phyloP scores from a whole-genome alignment of 2,797 vertebrate species.

The Tiaroga cobitis region DNA sequence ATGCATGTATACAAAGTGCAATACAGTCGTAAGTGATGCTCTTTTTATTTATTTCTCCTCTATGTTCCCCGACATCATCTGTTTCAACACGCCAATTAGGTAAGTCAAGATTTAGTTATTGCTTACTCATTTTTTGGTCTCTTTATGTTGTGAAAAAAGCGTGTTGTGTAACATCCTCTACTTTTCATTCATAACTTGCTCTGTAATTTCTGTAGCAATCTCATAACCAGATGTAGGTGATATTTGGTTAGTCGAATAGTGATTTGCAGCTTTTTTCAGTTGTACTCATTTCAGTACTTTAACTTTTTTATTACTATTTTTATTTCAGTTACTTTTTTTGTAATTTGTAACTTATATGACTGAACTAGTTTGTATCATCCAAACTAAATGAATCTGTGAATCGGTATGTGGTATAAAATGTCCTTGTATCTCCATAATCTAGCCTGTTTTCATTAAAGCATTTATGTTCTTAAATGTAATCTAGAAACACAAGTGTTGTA shows the following conservation, averaged over 20 bases:
- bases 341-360: neutral
- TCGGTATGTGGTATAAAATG: neutral
- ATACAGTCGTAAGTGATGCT: constrained; percentile 2
- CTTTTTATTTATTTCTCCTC: constrained; percentile 36
- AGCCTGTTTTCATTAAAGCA: neutral
- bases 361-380: neutral
- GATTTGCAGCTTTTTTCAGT: neutral
- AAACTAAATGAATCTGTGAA: neutral
- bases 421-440: neutral
- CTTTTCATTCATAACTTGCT: neutral
- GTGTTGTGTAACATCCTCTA: neutral
- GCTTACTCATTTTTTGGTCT: neutral
- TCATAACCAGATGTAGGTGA: neutral
- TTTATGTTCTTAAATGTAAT: neutral
- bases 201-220: neutral
- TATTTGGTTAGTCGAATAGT: neutral
- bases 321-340: no score
- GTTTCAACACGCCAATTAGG: constrained; percentile 62
- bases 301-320: no score
- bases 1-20: neutral
- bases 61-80: constrained; percentile 62
- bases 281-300: no score
- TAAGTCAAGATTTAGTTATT: constrained; percentile 63
- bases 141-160: neutral
- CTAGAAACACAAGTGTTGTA: neutral